Conservation (phyloP, 2,797 vertebrate species). For the Parotocinclus haroldoi region DNA sequence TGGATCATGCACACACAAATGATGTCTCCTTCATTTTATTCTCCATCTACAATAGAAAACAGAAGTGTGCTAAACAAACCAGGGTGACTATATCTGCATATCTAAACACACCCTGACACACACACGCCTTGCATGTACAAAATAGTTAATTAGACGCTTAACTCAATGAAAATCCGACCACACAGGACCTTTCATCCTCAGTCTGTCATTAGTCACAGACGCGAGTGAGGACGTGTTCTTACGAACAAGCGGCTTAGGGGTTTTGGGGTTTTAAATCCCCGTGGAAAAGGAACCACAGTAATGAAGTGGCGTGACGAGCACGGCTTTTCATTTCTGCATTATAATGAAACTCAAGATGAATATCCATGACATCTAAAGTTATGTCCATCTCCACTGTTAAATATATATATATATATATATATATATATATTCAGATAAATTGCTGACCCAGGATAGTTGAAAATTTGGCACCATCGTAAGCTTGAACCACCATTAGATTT, state of each 20-base stretch:
- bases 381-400: too few species aligned
- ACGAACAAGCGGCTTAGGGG: background rate
- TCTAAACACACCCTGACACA: conserved; percentile 1
- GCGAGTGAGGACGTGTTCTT: background rate
- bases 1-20: background rate
- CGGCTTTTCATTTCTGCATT: too few species aligned
- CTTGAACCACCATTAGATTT: too few species aligned
- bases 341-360: too few species aligned
- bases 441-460: too few species aligned
- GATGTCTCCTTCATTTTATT: background rate
- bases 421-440: too few species aligned
- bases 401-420: too few species aligned
- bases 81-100: conserved; percentile 7
- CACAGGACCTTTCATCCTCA: background rate
- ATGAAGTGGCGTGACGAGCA: too few species aligned
- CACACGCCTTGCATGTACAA: conserved; percentile 7
- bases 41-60: conserved; percentile 8
- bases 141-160: background rate
- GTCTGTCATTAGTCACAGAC: conserved; percentile 15
- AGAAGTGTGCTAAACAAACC: conserved; percentile 19
- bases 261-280: too few species aligned
- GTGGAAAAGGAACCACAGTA: too few species aligned
- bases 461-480: too few species aligned
- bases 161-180: conserved; percentile 18
- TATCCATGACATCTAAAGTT: too few species aligned